Evolutionary conservation across 2,113 vertebrate genomes (phyloP).

Genomic region (Manacus vitellinus): DNA sequence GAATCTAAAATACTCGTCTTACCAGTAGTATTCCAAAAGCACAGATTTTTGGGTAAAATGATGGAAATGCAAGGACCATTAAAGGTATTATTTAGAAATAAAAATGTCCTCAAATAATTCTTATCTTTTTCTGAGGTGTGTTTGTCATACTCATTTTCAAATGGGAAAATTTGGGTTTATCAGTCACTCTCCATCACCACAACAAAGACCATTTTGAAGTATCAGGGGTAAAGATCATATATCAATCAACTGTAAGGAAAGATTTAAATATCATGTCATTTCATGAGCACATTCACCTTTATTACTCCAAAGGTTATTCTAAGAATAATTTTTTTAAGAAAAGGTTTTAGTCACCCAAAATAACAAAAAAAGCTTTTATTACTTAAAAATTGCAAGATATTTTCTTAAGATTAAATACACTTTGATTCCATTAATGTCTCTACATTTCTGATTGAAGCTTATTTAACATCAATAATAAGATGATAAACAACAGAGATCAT

Average conservation of each 20-base stretch:
- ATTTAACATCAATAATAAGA: background rate
- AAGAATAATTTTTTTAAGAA: background rate
- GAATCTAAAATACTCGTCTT: background rate
- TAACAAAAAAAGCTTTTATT: background rate
- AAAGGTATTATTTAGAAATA: background rate
- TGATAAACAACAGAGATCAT: background rate
- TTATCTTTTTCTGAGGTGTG: background rate
- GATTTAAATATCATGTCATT: fast-evolving
- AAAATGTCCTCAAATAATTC: background rate
- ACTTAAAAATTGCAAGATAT: background rate
- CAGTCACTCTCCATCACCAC: background rate
- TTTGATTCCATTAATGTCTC: background rate
- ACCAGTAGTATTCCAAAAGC: background rate
- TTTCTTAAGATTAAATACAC: background rate
- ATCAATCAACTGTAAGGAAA: background rate
- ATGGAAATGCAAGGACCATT: background rate
- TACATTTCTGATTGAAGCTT: background rate
- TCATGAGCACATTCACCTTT: background rate
- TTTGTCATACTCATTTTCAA: background rate
- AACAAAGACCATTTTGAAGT: background rate
- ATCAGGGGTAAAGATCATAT: background rate
- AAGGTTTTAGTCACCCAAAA: background rate
- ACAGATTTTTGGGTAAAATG: background rate
- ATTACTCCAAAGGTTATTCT: background rate
- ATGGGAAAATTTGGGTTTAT: background rate